Percentiles rank a stretch among this genome's conserved stretches.
These are phyloP conservation scores for Jaculus jaculus DNA, from an alignment of 2,113 vertebrate genomes.

Conservation along the genomic window DNA sequence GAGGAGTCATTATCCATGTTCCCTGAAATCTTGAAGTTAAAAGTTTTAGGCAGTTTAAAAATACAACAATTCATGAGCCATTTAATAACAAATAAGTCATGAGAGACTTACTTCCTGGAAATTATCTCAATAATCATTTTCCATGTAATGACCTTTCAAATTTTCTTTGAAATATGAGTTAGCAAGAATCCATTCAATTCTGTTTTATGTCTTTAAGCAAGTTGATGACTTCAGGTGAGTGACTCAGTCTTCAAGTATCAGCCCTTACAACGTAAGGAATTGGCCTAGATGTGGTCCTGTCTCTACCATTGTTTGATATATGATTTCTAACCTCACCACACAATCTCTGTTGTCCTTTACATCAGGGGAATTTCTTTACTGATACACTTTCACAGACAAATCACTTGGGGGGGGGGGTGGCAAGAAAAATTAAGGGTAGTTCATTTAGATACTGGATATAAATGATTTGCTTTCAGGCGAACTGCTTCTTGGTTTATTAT, in stretches of 20 bases:
- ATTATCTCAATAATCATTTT: neutral
- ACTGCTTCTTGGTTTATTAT: neutral
- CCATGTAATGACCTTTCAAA: neutral
- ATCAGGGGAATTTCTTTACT: neutral
- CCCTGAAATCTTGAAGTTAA: neutral
- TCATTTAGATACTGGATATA: constrained; percentile 6
- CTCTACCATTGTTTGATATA: neutral
- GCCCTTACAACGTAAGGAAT: neutral
- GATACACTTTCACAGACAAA: neutral
- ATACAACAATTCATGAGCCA: neutral
- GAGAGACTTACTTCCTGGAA: neutral
- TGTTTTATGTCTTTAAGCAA: neutral
- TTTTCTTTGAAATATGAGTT: constrained; percentile 22
- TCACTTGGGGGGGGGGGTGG: neutral
- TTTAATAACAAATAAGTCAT: neutral
- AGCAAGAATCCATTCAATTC: neutral
- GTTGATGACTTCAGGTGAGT: neutral
- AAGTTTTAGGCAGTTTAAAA: neutral
- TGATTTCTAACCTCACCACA: neutral
- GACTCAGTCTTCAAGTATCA: neutral
- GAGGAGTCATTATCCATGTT: neutral
- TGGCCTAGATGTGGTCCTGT: neutral
- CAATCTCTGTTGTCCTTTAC: neutral
- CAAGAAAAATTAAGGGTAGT: neutral
- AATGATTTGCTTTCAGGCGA: neutral